Conservation (phyloP, 64 coral and sea anemone genomes). For the Dendronephthya gigantea region DNA sequence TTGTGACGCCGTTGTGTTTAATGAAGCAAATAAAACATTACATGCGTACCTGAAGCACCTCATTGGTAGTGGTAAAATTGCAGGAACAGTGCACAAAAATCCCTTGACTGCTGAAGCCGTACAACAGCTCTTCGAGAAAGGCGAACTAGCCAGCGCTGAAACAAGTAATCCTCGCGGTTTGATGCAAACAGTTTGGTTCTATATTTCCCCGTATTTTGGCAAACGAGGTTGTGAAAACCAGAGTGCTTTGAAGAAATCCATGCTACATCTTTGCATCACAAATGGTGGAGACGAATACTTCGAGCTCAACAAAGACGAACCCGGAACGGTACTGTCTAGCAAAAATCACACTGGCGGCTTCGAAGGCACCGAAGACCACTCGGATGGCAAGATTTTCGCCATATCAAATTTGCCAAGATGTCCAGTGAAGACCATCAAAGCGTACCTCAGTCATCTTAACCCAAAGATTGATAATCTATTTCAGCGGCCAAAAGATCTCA, state of each 20-base stretch:
- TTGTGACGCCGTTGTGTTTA: background rate
- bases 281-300: background rate
- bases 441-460: conserved; percentile 1
- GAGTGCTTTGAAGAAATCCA: background rate
- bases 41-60: conserved; percentile 21
- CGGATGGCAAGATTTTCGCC: background rate
- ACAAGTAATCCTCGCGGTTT: background rate
- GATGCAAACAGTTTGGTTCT: conserved; percentile 11
- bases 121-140: conserved; percentile 2
- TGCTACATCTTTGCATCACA: background rate
- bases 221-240: conserved; percentile 21
- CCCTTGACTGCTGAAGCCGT: conserved; percentile 7
- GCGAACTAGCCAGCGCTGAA: background rate
- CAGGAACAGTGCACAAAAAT: conserved; percentile 10
- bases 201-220: conserved; percentile 1
- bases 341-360: background rate
- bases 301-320: conserved; percentile 1
- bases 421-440: background rate
- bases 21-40: conserved; percentile 23
- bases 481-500: background rate
- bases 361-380: background rate
- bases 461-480: background rate
- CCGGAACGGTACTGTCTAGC: background rate
- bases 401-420: background rate
- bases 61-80: background rate